These are phyloP conservation scores for Halocaridina rubra DNA, from an alignment of 2,888 invertebrate species.

Conservation along the genomic window DNA sequence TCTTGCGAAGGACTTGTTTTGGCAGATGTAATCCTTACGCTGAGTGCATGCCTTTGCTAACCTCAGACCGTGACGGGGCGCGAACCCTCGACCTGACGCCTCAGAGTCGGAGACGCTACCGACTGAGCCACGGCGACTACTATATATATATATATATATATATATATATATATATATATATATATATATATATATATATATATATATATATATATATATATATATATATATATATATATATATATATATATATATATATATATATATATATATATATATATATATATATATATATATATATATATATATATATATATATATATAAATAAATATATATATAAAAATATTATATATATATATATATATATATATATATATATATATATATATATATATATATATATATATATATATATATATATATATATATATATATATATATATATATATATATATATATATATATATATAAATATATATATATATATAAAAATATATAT, in stretches of 20 bases:
- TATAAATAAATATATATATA: background rate
- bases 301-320: slow-evolving; percentile 8
- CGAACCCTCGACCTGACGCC: no score
- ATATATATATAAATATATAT: slow-evolving; percentile 4
- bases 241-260: background rate
- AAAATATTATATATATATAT: background rate
- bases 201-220: slow-evolving; percentile 8
- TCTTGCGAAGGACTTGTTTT: no score
- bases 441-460: background rate
- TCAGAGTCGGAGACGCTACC: no score
- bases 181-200: slow-evolving; percentile 8
- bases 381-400: slow-evolving; percentile 8
- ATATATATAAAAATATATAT: slow-evolving; percentile 1
- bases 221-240: slow-evolving; percentile 8
- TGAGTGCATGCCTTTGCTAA: no score
- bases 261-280: slow-evolving; percentile 5
- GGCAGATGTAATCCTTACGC: no score
- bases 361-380: slow-evolving; percentile 8
- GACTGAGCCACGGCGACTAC: background rate
- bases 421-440: background rate
- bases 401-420: background rate
- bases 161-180: background rate
- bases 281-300: slow-evolving; percentile 8
- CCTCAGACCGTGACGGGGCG: no score
- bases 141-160: background rate